Evolutionary conservation across 2,797 vertebrate species (phyloP).

Genomic region (Peromyscus eremicus): DNA sequence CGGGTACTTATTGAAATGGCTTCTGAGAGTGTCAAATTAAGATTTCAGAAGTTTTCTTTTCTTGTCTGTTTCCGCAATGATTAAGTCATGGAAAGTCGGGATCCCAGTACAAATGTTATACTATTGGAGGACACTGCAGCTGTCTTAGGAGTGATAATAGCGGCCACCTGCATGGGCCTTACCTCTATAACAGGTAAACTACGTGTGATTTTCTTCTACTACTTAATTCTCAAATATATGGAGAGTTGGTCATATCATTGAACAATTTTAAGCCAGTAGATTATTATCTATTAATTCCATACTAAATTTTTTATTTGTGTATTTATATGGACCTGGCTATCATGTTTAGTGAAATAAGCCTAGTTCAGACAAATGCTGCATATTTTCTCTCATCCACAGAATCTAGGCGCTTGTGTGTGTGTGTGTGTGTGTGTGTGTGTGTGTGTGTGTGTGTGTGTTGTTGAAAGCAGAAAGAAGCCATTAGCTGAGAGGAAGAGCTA

Average conservation of each 20-base stretch:
- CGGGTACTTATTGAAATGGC: constrained; percentile 42
- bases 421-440: background rate
- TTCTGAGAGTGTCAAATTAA: constrained; percentile 35
- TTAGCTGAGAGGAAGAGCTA: background rate
- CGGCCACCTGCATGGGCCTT: constrained; percentile 97
- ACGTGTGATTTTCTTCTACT: background rate
- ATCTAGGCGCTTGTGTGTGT: background rate
- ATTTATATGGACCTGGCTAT: background rate
- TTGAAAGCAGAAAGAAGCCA: background rate
- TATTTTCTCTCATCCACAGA: background rate
- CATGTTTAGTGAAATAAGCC: background rate
- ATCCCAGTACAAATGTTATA: constrained; percentile 98
- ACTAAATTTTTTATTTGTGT: constrained; percentile 9
- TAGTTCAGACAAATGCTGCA: background rate
- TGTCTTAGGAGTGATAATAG: constrained; percentile 95
- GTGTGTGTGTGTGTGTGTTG: background rate
- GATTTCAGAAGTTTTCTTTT: constrained; percentile 68
- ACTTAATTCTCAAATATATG: background rate
- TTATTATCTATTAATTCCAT: constrained; percentile 44
- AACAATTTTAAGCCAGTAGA: constrained; percentile 44
- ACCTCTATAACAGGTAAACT: constrained; percentile 96
- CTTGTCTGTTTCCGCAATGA: constrained; percentile 41
- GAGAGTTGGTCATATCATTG: background rate
- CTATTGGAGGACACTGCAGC: constrained; percentile 97
- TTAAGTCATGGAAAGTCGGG: constrained; percentile 96